Evolutionary conservation across 2,797 vertebrate genomes (phyloP).

Genomic region (Decapterus maruadsi): DNA sequence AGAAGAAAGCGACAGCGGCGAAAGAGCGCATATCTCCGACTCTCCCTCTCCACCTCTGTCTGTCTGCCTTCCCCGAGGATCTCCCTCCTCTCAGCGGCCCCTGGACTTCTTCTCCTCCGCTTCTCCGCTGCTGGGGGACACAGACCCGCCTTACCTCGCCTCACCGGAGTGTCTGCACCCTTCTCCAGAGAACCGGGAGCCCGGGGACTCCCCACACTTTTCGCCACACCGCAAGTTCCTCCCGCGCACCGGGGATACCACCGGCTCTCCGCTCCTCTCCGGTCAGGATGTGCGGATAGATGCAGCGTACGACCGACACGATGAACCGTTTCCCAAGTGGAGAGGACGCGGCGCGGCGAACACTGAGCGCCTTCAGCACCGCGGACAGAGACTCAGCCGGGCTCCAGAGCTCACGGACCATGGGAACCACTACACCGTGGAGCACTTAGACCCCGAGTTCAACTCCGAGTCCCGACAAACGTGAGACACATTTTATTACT

Average conservation of each 20-base stretch:
- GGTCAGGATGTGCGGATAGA: conserved; percentile 63
- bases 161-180: conserved; percentile 64
- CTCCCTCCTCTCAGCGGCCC: conserved; percentile 72
- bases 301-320: conserved; percentile 49
- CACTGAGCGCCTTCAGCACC: conserved; percentile 78
- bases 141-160: conserved; percentile 73
- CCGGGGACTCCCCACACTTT: conserved; percentile 53
- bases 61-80: conserved; percentile 66
- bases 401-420: conserved; percentile 56
- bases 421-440: conserved; percentile 72
- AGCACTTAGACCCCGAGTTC: conserved; percentile 68
- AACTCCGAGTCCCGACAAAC: conserved; percentile 71
- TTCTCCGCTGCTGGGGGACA: conserved; percentile 75
- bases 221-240: conserved; percentile 69
- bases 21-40: conserved; percentile 67
- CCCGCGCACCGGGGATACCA: conserved; percentile 53
- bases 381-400: conserved; percentile 70
- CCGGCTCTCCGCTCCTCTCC: conserved; percentile 56
- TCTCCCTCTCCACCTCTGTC: conserved; percentile 73
- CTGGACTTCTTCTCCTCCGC: conserved; percentile 77
- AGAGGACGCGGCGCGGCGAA: conserved; percentile 69
- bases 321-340: conserved; percentile 73
- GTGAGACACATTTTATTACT: conserved; percentile 73
- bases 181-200: conserved; percentile 52
- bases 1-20: conserved; percentile 75